phyloP scores from a whole-genome alignment of 2,888 invertebrate species.

The Nomada ferruginata region DNA sequence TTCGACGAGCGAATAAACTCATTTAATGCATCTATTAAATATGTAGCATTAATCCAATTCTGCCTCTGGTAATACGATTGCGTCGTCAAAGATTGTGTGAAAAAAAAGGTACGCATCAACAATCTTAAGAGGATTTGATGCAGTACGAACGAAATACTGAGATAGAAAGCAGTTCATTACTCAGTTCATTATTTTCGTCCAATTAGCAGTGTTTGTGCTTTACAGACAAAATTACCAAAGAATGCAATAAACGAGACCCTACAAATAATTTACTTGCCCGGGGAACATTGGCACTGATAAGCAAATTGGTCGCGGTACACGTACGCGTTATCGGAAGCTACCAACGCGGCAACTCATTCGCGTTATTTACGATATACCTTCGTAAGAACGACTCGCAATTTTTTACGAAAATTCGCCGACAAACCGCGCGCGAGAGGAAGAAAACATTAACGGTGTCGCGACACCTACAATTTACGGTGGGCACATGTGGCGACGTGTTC shows the following conservation, averaged over 20 bases:
- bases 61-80: not conserved
- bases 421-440: not conserved
- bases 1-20: not conserved
- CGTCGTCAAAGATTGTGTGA: not conserved
- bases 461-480: not conserved
- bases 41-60: constrained; percentile 15
- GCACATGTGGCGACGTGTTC: not conserved
- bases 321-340: constrained; percentile 18
- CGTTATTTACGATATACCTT: constrained; percentile 3
- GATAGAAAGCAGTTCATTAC: not conserved
- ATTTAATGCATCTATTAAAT: not conserved
- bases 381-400: not conserved
- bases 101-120: not conserved
- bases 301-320: constrained; percentile 17
- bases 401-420: not conserved
- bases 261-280: constrained; percentile 21
- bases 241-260: not conserved
- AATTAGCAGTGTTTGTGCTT: not conserved
- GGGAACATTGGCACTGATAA: constrained; percentile 30
- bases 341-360: constrained; percentile 4
- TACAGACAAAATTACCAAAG: constrained; percentile 3
- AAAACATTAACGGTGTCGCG: no score
- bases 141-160: not conserved
- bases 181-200: not conserved
- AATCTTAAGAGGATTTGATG: constrained; percentile 4